phyloP scores from a whole-genome alignment of 2,888 invertebrate species.

The Muscina levida region DNA sequence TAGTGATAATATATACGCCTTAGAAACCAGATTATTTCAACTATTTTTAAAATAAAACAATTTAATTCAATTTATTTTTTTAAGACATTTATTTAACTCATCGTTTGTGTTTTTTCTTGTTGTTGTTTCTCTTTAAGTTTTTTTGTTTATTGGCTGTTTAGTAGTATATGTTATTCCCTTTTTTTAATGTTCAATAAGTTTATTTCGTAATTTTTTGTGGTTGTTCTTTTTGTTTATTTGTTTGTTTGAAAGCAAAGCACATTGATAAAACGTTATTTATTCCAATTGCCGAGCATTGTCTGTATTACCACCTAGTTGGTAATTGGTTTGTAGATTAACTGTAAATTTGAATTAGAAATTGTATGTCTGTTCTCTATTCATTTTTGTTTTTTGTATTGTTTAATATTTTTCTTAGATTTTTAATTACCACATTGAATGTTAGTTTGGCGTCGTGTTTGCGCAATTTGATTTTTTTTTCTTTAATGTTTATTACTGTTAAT shows the following conservation, averaged over 20 bases:
- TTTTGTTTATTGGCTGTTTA: slow-evolving; percentile 27
- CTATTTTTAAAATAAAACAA: too few species aligned
- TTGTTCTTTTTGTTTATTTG: slow-evolving; percentile 20
- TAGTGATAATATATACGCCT: too few species aligned
- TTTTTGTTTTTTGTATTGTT: slow-evolving; percentile 21
- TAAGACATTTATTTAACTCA: slow-evolving; percentile 64
- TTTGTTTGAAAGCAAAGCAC: slow-evolving; percentile 60
- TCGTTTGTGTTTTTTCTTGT: slow-evolving; percentile 39
- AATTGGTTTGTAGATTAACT: slow-evolving; percentile 1
- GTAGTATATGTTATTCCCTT: slow-evolving; percentile 43
- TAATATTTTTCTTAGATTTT: slow-evolving; percentile 25
- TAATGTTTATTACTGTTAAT: not conserved
- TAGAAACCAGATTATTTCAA: too few species aligned
- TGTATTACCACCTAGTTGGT: slow-evolving; percentile 8
- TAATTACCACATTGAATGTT: slow-evolving; percentile 25
- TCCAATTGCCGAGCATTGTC: slow-evolving; percentile 56
- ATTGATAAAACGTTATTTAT: slow-evolving; percentile 56
- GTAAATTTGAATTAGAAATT: not conserved
- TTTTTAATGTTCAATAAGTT: slow-evolving; percentile 41
- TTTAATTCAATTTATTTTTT: slow-evolving; percentile 22
- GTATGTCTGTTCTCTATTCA: too few species aligned
- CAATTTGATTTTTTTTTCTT: slow-evolving; percentile 19
- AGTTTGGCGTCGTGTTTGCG: slow-evolving; percentile 6
- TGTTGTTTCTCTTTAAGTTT: too few species aligned
- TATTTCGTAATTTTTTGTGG: slow-evolving; percentile 14